These are phyloP conservation scores for Phoebastria nigripes DNA, from an alignment of 2,797 vertebrate genomes.

Conservation along the genomic window DNA sequence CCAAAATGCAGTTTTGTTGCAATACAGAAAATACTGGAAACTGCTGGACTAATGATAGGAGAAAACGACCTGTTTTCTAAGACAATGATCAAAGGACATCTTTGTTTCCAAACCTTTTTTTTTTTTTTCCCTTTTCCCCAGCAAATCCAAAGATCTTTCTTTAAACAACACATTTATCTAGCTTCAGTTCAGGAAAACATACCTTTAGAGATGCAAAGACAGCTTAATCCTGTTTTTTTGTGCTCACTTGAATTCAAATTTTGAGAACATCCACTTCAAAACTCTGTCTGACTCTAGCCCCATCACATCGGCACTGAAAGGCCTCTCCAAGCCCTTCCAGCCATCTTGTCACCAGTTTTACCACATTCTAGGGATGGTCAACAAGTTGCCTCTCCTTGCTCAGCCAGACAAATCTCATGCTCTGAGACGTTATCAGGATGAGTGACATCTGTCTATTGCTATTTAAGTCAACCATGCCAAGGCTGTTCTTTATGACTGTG, in stretches of 20 bases:
- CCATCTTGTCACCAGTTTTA: background rate
- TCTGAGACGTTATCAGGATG: background rate
- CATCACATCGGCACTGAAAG: fast-evolving
- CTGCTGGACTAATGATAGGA: background rate
- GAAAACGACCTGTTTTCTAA: background rate
- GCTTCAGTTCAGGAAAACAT: background rate
- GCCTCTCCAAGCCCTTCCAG: background rate
- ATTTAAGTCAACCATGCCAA: background rate
- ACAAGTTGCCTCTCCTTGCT: background rate
- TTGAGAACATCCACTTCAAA: background rate
- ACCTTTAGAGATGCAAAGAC: background rate
- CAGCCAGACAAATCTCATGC: background rate
- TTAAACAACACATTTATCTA: background rate
- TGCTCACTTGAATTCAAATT: background rate
- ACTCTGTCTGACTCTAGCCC: background rate
- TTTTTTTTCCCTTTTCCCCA: background rate
- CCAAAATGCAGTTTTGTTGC: background rate
- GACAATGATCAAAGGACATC: background rate
- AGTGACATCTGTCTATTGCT: background rate
- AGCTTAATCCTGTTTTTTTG: background rate
- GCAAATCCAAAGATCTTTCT: background rate
- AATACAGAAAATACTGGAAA: background rate
- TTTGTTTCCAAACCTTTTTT: background rate
- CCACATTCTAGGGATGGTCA: background rate
- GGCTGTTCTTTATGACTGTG: background rate